These are phyloP conservation scores for Gadopsis marmoratus DNA, from an alignment of 2,797 vertebrate species.

Conservation along the genomic window DNA sequence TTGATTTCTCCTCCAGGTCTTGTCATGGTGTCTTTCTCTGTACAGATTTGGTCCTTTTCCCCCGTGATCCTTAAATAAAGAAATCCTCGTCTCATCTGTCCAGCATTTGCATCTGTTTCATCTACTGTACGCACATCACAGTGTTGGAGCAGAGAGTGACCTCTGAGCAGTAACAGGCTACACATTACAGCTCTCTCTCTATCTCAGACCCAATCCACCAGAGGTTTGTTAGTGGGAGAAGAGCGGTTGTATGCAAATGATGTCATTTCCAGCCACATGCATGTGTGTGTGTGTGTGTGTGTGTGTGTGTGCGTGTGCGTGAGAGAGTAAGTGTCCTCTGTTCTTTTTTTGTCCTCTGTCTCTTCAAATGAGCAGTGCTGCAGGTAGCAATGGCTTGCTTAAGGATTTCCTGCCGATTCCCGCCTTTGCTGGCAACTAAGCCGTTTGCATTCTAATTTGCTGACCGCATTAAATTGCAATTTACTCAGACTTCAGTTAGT, in stretches of 20 bases:
- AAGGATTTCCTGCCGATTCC: slow-evolving; percentile 72
- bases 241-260: slow-evolving; percentile 76
- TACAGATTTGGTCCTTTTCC: slow-evolving; percentile 23
- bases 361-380: slow-evolving; percentile 67
- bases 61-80: slow-evolving; percentile 39
- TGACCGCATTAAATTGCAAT: slow-evolving; percentile 77
- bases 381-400: slow-evolving; percentile 64
- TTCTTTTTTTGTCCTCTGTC: slow-evolving; percentile 61
- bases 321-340: slow-evolving; percentile 53
- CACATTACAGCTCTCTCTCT: slow-evolving; percentile 43
- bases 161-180: slow-evolving; percentile 67
- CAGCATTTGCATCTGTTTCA: slow-evolving; percentile 68
- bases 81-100: slow-evolving; percentile 54
- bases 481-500: slow-evolving; percentile 73
- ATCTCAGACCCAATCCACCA: slow-evolving; percentile 63
- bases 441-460: slow-evolving; percentile 78
- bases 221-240: slow-evolving; percentile 77
- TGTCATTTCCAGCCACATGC: slow-evolving; percentile 71
- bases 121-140: slow-evolving; percentile 51
- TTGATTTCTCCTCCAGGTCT: slow-evolving; percentile 25
- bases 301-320: not conserved
- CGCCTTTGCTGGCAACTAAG: slow-evolving; percentile 63
- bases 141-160: slow-evolving; percentile 55
- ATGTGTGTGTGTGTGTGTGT: slow-evolving; percentile 24
- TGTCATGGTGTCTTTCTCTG: slow-evolving; percentile 21